Base-by-base conservation (phyloP, 2,888 invertebrate genomes). In the Loripinus fragilis region DNA sequence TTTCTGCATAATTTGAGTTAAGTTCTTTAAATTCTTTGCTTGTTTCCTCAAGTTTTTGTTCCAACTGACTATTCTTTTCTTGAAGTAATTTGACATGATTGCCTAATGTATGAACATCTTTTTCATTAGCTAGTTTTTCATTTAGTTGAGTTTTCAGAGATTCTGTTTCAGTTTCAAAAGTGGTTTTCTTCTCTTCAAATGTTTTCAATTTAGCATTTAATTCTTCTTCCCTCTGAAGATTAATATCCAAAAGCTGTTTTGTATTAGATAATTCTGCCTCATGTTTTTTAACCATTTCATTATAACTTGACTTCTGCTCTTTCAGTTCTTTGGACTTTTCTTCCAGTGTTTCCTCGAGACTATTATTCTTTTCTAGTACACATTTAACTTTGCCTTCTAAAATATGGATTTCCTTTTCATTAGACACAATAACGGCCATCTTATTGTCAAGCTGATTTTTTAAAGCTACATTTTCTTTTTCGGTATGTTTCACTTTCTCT, bases 271-370 rank as follows among this genome's bases (percentile, higher is more conserved):
- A 20, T 65, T 65, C 60, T 28, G 52, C 55, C 64, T 65, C 41
- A 35, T 50, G n/a, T 23, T 66, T 23, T 71, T 42, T 33, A 20
- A 45, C 17, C 45, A 45, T 60, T 20, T 33, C 30, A 60, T 20
- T 10, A 28, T 30, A 28, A 60, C 60, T 52, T 25, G 15, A 12
- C 41, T 35, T n/a, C 25, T 35, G 25, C 0, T 41, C 38, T 38
- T 50, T 15, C 3, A 67, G 42, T 64, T 76, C 72, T 15, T n/a
- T 33, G 45, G 65, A 35, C 30, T 76, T 78, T 25, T 71, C 70
- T 55, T 84, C 79, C 25, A 84, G n/a, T n/a, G 76, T 65, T 52
- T 71, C 74, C 52, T 87, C 77, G 0, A 83, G 68, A 45, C 71
- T 71, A 20, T 35, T 66, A 8, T 72, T 50, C 50, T 78, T 79